phyloP scores from a whole-genome alignment of 2,797 vertebrate genomes.

The Enteromius treurensis region DNA sequence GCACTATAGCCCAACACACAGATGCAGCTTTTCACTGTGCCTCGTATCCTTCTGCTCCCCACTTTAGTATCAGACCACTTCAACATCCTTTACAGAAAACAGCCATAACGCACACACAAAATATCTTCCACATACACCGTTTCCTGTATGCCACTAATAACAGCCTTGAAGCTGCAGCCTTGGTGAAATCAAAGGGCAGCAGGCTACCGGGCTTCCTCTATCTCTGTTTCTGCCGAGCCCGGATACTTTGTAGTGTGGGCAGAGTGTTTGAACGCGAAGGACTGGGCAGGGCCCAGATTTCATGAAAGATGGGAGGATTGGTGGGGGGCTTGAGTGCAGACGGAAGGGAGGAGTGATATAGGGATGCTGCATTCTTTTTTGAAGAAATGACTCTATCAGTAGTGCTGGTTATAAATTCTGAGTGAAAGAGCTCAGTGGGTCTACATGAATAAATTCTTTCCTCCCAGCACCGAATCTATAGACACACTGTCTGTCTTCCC shows the following conservation, averaged over 20 bases:
- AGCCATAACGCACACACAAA: conserved; percentile 15
- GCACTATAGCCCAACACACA: conserved; percentile 50
- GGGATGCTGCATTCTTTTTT: conserved; percentile 13
- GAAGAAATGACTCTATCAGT: conserved; percentile 42
- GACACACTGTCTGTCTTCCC: conserved; percentile 5
- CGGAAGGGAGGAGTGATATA: background rate
- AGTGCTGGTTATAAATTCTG: conserved; percentile 35
- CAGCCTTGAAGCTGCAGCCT: conserved; percentile 62
- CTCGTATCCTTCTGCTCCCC: conserved; percentile 26
- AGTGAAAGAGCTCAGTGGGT: conserved; percentile 29
- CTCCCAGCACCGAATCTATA: background rate
- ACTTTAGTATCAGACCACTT: conserved; percentile 40
- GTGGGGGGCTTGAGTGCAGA: background rate
- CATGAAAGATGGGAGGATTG: conserved; percentile 10
- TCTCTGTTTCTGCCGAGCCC: conserved; percentile 49
- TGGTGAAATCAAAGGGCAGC: conserved; percentile 60
- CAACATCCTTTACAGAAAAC: conserved; percentile 64
- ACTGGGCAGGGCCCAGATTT: conserved; percentile 43
- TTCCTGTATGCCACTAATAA: conserved; percentile 63
- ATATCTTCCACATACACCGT: conserved; percentile 27
- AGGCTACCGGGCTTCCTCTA: conserved; percentile 44
- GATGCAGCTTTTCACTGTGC: conserved; percentile 26
- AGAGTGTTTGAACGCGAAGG: conserved; percentile 43
- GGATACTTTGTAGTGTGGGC: conserved; percentile 55
- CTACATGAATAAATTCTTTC: conserved; percentile 14